These are phyloP conservation scores for Antedon bifida DNA, from an alignment of 35 echinoderm and acorn worm species.

Conservation along the genomic window DNA sequence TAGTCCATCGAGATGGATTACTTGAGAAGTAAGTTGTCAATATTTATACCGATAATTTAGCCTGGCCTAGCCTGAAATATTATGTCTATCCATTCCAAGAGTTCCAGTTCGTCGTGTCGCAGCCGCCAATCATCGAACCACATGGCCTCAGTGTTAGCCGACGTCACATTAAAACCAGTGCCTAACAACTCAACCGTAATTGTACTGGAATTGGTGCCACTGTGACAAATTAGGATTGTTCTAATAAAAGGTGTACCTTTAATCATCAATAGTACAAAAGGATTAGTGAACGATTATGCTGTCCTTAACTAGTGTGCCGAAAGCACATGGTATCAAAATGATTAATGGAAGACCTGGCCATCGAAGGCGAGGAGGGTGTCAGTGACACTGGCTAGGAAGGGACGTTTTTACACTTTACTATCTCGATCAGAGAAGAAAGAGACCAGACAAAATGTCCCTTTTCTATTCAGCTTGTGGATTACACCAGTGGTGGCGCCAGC, in stretches of 20 bases:
- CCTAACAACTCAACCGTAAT: background rate
- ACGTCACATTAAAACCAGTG: background rate
- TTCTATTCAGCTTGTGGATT: no score
- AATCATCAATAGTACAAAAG: background rate
- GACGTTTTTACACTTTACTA: slow-evolving; percentile 1
- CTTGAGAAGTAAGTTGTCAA: no score
- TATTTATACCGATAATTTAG: no score
- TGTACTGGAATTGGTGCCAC: background rate
- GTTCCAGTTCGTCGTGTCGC: no score
- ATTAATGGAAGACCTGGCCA: background rate
- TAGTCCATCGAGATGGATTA: no score
- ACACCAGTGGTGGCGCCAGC: no score
- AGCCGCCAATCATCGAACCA: no score
- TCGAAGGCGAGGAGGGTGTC: background rate
- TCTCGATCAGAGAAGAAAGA: background rate
- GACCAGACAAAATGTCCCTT: no score
- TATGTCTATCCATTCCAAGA: no score
- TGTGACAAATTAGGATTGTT: background rate
- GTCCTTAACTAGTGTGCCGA: slow-evolving; percentile 10
- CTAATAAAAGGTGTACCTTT: slow-evolving; percentile 4
- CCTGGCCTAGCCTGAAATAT: no score
- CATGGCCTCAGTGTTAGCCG: no score
- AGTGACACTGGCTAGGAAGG: slow-evolving; percentile 4
- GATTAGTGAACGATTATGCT: background rate
- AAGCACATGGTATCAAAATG: background rate